phyloP scores from a whole-genome alignment of 2,797 vertebrate species.

The Paratrypauchen microcephalus region DNA sequence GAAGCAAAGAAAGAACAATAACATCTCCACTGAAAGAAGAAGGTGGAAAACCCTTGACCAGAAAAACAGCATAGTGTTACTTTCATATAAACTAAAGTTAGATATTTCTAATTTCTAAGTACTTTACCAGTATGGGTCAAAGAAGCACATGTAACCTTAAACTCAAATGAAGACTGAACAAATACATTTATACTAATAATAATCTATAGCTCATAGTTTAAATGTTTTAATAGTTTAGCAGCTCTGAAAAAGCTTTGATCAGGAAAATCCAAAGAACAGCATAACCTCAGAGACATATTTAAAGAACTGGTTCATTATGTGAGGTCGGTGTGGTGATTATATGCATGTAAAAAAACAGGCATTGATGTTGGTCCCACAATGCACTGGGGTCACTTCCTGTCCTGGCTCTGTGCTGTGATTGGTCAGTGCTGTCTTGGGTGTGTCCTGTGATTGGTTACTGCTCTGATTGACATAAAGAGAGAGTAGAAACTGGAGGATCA shows the following conservation, averaged over 20 bases:
- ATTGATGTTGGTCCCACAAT: neutral
- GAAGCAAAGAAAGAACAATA: too few relatives aligned
- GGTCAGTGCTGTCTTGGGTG: slow-evolving; percentile 12
- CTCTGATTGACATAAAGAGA: slow-evolving; percentile 17
- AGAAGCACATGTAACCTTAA: neutral
- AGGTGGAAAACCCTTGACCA: neutral
- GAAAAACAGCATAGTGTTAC: neutral
- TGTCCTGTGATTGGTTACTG: slow-evolving; percentile 15
- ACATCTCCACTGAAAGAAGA: neutral
- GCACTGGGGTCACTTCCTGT: slow-evolving; percentile 13
- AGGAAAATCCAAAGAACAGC: slow-evolving; percentile 9
- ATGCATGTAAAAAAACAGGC: neutral
- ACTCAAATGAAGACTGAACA: neutral
- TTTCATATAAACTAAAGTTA: neutral
- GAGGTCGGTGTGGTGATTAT: neutral
- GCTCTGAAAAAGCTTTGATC: neutral
- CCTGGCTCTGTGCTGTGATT: slow-evolving; percentile 9
- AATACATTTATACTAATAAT: neutral
- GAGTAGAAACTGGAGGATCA: slow-evolving; percentile 25
- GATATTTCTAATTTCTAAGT: neutral
- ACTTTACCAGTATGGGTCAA: neutral
- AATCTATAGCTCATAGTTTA: neutral
- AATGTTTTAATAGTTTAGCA: neutral
- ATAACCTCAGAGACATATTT: neutral
- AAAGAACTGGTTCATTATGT: neutral